Base-by-base conservation (phyloP, 64 coral and sea anemone genomes). In the Stylophora pistillata region DNA sequence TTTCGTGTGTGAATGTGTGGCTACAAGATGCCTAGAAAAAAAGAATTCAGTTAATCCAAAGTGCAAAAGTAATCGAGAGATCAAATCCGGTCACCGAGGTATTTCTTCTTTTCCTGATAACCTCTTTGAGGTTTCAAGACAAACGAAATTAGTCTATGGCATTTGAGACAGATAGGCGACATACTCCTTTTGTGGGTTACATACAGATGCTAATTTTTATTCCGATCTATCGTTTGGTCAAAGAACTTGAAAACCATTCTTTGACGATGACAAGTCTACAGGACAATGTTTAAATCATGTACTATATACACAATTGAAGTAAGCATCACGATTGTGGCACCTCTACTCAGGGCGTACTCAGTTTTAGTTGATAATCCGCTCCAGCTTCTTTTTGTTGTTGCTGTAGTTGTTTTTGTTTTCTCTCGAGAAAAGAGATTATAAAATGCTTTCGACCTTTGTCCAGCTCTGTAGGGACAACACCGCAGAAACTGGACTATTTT, bases 21-120 rank as follows among this genome's bases (percentile, higher is more conserved):
- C n/a, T 26, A 25, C 4, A 68, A 68, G 11, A n/a, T 11, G 12
- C 20, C 23, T 0, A 47, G 37, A 47, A 47, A 47, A 3, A 7
- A 47, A 47, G 3, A n/a, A 47, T 47, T 47, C 37, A 0, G 7
- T 47, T 47, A 0, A 47, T 47, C 23, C 26, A 27, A 10, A 68
- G 25, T 21, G 21, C n/a, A 11, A 25, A 68, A 26, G 26, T 9
- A 11, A n/a, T 12, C 23, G 21, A 68, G n/a, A 68, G 26, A 28
- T 68, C 64, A 68, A 27, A 28, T n/a, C n/a, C n/a, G 26, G 21
- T 68, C 23, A 2, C 20, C 23, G 21, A 28, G n/a, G 33, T 21
- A 30, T 82, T 41, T 64, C 41, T 65, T 59, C 34, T 31, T 2
- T 12, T 64, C 29, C 78, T 65, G 78, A 82, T 82, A 82, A 82